Percentiles rank a stretch among this genome's conserved stretches.
Conservation (phyloP, 23 tunicate species). For the Diplosoma virens region DNA sequence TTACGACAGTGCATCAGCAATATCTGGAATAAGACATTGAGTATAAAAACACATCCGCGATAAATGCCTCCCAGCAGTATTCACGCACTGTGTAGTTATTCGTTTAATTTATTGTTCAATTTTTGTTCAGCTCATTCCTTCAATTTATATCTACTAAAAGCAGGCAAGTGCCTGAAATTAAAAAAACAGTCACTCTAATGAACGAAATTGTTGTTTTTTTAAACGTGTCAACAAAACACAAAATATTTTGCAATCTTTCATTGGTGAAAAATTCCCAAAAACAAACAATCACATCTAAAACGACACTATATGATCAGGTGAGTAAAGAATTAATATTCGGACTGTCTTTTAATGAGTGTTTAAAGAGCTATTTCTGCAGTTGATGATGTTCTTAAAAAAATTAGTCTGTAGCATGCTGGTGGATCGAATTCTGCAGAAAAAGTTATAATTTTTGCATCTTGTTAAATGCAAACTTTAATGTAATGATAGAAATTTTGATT, state of each 20-base stretch:
- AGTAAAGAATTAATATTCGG: not conserved
- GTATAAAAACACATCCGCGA: not conserved
- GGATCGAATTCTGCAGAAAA: conserved; percentile 2
- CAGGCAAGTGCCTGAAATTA: not conserved
- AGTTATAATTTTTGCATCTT: not conserved
- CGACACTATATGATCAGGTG: not conserved
- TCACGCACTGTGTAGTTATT: not conserved
- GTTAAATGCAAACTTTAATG: not conserved
- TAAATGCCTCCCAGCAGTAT: not conserved
- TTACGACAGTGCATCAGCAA: not conserved
- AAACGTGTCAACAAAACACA: conserved; percentile 1
- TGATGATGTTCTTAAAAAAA: not conserved
- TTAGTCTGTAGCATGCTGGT: not conserved
- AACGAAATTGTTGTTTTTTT: not conserved
- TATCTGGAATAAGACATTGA: not conserved
- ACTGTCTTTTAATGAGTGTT: not conserved
- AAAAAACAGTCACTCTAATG: not conserved
- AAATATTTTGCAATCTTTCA: not conserved
- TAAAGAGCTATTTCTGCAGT: conserved; percentile 2
- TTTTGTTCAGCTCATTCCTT: conserved; percentile 1
- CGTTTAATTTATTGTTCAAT: not conserved
- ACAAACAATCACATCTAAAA: not conserved
- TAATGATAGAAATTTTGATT: no score
- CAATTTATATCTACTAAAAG: not conserved
- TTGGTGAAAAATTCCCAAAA: not conserved